phyloP scores from a whole-genome alignment of 2,797 vertebrate genomes.

The Enoplosus armatus region DNA sequence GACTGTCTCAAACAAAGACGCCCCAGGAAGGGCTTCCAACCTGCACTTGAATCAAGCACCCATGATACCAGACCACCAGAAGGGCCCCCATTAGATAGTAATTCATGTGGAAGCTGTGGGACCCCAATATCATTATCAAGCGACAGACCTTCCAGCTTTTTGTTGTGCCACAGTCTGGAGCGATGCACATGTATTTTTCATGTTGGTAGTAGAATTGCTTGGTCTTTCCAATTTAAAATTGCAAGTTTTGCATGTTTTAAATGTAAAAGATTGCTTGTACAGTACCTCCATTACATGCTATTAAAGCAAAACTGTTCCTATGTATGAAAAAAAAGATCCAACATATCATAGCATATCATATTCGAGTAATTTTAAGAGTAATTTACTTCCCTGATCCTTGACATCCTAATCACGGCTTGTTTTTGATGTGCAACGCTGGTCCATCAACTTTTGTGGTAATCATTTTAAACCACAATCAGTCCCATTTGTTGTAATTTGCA shows the following conservation, averaged over 20 bases:
- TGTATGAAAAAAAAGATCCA: slow-evolving; percentile 7
- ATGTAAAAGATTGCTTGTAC: background rate
- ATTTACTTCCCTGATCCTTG: slow-evolving; percentile 49
- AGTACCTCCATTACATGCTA: background rate
- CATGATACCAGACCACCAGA: slow-evolving; percentile 72
- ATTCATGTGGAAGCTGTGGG: slow-evolving; percentile 78
- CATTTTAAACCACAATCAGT: slow-evolving; percentile 69
- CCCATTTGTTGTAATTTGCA: slow-evolving; percentile 50
- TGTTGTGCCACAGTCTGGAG: slow-evolving; percentile 45
- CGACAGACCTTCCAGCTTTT: slow-evolving; percentile 65
- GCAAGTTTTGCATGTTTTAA: background rate
- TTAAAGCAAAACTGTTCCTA: background rate
- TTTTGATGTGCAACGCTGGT: slow-evolving; percentile 64
- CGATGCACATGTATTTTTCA: slow-evolving; percentile 14
- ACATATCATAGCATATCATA: slow-evolving; percentile 19
- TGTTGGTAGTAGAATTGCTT: background rate
- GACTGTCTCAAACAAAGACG: slow-evolving; percentile 58
- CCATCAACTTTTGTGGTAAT: slow-evolving; percentile 61
- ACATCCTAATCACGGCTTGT: slow-evolving; percentile 55
- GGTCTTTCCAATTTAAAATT: background rate
- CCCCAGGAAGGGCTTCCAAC: slow-evolving; percentile 55
- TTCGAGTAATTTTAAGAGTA: slow-evolving; percentile 42
- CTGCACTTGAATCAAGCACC: slow-evolving; percentile 55
- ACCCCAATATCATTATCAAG: slow-evolving; percentile 78
- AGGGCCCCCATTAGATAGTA: slow-evolving; percentile 77